Base-by-base conservation (phyloP, 2,888 invertebrate species). In the Synanthedon formicaeformis region DNA sequence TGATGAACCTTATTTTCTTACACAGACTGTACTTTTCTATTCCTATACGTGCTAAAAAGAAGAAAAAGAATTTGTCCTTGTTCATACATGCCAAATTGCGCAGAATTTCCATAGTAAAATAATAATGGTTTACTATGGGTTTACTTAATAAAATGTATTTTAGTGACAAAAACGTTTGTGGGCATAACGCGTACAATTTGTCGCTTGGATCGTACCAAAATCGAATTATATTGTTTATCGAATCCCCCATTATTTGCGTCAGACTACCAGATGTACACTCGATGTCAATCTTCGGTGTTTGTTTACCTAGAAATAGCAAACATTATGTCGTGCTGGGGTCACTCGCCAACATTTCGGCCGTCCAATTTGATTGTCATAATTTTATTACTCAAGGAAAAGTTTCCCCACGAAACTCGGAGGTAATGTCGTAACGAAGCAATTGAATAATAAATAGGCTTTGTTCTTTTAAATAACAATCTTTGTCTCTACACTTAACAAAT, bases 281-380 rank as follows among this genome's bases (percentile, higher is more conserved):
- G 59, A 77, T 75, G 86, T 87, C 86, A 86, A 84, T 86, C 85
- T 84, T 69, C 67, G 60, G 61, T 80, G 78, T 85, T 83, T 87
- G 78, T 85, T 87, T 87, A 84, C 86, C 74, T 73, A 81, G 82
- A 80, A 80, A 81, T 71, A 84, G 73, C 84, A 86, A 86, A 86
- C 78, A 83, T 77, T 78, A 64, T 60, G 73, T 60, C 62, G 58
- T 57, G 64, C 62, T 69, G 68, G 85, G 86, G 86, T 86, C 86
- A 85, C 74, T 83, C 61, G 60, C 57, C 69, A 66, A 69, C 70
- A 69, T 73, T 79, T 71, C 68, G 75, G 73, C 67, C 72, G 72
- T 72, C 66, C 75, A 76, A 85, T 81, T 81, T 68, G 77, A 81
- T 83, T 81, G 73, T 66, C 75, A 71, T 83, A 82, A 86, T 78